A percentile compares a stretch with the other conserved stretches of the same genome.
Conservation (phyloP, 2,797 vertebrate species). For the Nyctalus aviator region DNA sequence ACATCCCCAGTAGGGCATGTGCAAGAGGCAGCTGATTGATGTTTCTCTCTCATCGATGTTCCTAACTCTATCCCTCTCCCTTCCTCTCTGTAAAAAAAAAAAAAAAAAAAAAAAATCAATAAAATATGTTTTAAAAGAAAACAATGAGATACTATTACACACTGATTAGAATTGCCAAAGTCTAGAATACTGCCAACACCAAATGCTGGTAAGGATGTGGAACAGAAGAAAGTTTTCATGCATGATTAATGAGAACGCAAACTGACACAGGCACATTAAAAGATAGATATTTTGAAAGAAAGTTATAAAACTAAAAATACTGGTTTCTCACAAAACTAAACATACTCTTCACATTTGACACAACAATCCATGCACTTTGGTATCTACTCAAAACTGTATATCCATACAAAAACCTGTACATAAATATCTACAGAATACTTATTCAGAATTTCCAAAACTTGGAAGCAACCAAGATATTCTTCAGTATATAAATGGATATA, state of each 20-base stretch:
- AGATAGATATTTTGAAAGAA: neutral
- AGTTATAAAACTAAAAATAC: neutral
- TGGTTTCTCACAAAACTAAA: neutral
- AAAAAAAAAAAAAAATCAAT: too few species aligned
- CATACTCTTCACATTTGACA: neutral
- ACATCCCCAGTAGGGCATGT: too few species aligned
- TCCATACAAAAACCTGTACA: neutral
- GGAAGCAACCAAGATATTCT: neutral
- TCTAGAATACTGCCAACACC: neutral
- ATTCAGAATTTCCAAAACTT: neutral
- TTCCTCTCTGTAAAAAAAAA: too few species aligned
- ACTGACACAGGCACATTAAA: neutral
- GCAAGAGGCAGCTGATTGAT: too few species aligned
- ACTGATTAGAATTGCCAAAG: neutral
- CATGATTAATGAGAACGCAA: neutral
- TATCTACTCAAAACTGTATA: neutral
- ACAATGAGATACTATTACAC: neutral
- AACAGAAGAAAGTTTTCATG: neutral
- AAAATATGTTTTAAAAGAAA: too few species aligned
- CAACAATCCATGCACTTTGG: neutral
- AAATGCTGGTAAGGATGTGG: neutral
- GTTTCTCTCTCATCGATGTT: too few species aligned
- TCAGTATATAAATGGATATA: neutral
- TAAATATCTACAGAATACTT: neutral
- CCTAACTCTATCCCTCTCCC: too few species aligned